A percentile compares a stretch with the other conserved stretches of the same genome.
phyloP scores from a whole-genome alignment of 1,140 invertebrate species.

The Bombus confusus region DNA sequence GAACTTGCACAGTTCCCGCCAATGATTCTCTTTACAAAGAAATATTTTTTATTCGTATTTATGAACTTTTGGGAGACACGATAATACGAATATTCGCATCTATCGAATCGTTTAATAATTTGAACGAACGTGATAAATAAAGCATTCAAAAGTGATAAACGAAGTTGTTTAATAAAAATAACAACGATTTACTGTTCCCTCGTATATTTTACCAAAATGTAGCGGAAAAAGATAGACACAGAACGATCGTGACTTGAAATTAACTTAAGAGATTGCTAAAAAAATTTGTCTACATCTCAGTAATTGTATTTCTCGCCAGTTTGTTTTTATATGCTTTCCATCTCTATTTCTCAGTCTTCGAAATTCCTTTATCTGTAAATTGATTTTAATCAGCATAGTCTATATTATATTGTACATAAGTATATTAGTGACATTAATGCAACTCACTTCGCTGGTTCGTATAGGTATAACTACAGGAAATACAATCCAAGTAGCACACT shows the following conservation, averaged over 20 bases:
- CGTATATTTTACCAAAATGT: background rate
- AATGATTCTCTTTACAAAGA: slow-evolving; percentile 48
- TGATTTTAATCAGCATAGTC: background rate
- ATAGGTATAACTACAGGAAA: slow-evolving; percentile 89
- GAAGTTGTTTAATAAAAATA: background rate
- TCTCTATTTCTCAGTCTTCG: slow-evolving; percentile 64
- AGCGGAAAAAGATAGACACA: background rate
- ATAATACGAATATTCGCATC: slow-evolving; percentile 48
- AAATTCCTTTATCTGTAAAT: slow-evolving; percentile 64
- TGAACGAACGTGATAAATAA: slow-evolving; percentile 30
- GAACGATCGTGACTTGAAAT: background rate
- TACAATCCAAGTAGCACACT: slow-evolving; percentile 89
- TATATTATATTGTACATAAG: no score
- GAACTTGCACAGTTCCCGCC: background rate
- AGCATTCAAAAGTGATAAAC: background rate
- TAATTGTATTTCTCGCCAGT: slow-evolving; percentile 58
- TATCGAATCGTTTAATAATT: slow-evolving; percentile 62
- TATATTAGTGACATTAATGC: background rate
- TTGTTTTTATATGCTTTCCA: slow-evolving; percentile 57
- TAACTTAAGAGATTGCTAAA: slow-evolving; percentile 47
- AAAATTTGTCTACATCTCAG: slow-evolving; percentile 64
- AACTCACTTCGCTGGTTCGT: slow-evolving; percentile 86
- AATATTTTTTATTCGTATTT: slow-evolving; percentile 62
- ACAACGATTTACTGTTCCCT: no score
- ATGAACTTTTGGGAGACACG: slow-evolving; percentile 43